Evolutionary conservation across 2,888 invertebrate genomes (phyloP), one percentile per base, ranked within the genome.

Genomic region (Trichacis sp.): DNA sequence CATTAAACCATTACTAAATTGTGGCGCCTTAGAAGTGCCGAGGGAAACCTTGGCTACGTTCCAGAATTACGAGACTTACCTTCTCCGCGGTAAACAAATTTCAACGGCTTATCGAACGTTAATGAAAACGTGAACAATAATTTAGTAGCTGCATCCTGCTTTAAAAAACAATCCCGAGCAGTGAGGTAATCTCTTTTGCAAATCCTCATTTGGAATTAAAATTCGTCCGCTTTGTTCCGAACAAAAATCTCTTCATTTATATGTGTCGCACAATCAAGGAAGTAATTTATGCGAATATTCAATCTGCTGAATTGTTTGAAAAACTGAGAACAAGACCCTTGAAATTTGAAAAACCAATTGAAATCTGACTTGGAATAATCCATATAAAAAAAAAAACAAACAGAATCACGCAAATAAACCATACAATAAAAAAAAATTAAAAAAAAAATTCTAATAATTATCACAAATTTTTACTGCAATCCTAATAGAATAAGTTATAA

Each of bases 1-100:
- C 30, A 47, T 63, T 59, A 63, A 67, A 52, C 60, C 63, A 57
- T 63, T 67, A 63, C 56, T 63, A 57, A 67, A 67, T 67, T 53
- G 59, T 33, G 56, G 47, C 47, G 50, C 62, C 57, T 56, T 46
- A 52, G 55, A 53, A 50, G 50, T 56, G 48, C 47, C 45, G 53
- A 45, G 40, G 46, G 36, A 53, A 67, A 40, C 43, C 56, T 62
- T 59, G 59, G 59, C 67, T 15, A 36, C 19, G 11, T 38, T 61
- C 65, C 65, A 66, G 50, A 46, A 53, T 51, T 49, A 53, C 49
- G 40, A 49, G 58, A 52, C 49, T 33, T 43, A 40, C 36, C 47
- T 56, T 63, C 8, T 56, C 59, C 53, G 24, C 5, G 29, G 40
- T 42, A 29, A 46, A 63, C 59, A 60, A 53, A 63, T 63, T 63